Percentiles rank a stretch among this genome's conserved stretches.
These are phyloP conservation scores for Clusia tigrina DNA, from an alignment of 2,888 invertebrate species.

Conservation along the genomic window DNA sequence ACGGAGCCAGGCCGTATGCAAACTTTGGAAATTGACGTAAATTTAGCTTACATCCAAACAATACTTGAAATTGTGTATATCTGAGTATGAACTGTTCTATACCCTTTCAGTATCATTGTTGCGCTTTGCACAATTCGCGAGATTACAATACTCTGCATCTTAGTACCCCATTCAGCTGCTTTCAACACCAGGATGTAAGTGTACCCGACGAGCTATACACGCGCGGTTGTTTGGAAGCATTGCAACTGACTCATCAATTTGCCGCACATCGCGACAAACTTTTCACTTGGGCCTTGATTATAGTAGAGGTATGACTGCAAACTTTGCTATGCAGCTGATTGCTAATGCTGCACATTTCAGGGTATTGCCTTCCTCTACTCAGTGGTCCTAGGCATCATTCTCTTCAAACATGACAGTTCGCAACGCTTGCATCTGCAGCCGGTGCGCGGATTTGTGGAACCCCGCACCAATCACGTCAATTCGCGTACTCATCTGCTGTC, in stretches of 20 bases:
- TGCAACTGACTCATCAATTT: conserved; percentile 40
- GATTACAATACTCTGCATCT: conserved; percentile 47
- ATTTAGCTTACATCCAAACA: too few species aligned
- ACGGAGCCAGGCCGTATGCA: conserved; percentile 45
- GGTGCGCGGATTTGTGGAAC: conserved; percentile 43
- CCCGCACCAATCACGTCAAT: conserved; percentile 47
- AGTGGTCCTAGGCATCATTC: conserved; percentile 29
- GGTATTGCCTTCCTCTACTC: conserved; percentile 31
- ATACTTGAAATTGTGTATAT: too few species aligned
- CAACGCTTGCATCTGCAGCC: conserved; percentile 33
- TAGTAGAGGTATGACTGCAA: conserved; percentile 34
- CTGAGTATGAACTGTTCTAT: neutral
- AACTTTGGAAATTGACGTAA: conserved; percentile 37
- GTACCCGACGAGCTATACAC: conserved; percentile 30
- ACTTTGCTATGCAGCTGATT: neutral
- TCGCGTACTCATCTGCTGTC: conserved; percentile 44
- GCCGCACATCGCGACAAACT: conserved; percentile 49
- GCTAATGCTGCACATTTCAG: too few species aligned
- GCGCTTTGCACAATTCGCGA: conserved; percentile 44
- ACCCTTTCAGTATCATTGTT: conserved; percentile 46
- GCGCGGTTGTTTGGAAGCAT: conserved; percentile 47
- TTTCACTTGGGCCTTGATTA: conserved; percentile 43
- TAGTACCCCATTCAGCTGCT: conserved; percentile 49
- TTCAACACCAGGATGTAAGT: conserved; percentile 33
- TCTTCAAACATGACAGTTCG: conserved; percentile 22